These are phyloP conservation scores for Scopus umbretta DNA, from an alignment of 2,113 vertebrate genomes.

Conservation along the genomic window DNA sequence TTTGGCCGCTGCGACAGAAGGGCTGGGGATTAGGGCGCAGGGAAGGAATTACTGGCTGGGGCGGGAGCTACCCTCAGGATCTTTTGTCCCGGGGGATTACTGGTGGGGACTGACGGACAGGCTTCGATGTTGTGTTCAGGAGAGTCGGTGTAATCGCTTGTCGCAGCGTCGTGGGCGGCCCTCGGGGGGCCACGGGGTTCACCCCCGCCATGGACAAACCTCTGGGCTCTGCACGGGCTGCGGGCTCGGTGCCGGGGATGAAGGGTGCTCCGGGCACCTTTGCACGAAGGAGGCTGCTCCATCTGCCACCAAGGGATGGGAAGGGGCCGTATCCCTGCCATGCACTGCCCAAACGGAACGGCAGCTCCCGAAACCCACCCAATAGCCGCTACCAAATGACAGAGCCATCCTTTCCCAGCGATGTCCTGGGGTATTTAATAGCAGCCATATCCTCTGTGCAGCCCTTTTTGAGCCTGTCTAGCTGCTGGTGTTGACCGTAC, in stretches of 20 bases:
- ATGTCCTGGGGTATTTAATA: neutral
- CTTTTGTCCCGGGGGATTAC: neutral
- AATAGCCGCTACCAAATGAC: fast-evolving
- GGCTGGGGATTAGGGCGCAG: neutral
- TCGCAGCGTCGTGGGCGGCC: fast-evolving
- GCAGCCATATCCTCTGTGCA: neutral
- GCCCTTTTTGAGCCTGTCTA: neutral
- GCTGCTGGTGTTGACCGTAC: neutral
- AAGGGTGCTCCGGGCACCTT: neutral
- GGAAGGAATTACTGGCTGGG: neutral
- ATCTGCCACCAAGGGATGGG: fast-evolving
- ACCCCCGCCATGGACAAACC: neutral
- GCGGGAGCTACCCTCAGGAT: neutral
- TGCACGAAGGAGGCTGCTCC: neutral
- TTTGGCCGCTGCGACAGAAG: constrained; percentile 1
- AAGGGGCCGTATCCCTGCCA: fast-evolving
- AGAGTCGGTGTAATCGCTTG: neutral
- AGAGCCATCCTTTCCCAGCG: neutral
- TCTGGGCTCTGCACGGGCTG: neutral
- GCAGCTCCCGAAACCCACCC: neutral
- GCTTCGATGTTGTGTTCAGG: neutral
- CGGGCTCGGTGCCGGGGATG: neutral
- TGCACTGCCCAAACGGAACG: neutral
- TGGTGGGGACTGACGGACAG: neutral
- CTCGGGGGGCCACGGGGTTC: fast-evolving